A percentile compares a stretch with the other conserved stretches of the same genome.
These are phyloP conservation scores for Phenganax stokvisi DNA, from an alignment of 92 coral and sea anemone genomes.

Conservation along the genomic window DNA sequence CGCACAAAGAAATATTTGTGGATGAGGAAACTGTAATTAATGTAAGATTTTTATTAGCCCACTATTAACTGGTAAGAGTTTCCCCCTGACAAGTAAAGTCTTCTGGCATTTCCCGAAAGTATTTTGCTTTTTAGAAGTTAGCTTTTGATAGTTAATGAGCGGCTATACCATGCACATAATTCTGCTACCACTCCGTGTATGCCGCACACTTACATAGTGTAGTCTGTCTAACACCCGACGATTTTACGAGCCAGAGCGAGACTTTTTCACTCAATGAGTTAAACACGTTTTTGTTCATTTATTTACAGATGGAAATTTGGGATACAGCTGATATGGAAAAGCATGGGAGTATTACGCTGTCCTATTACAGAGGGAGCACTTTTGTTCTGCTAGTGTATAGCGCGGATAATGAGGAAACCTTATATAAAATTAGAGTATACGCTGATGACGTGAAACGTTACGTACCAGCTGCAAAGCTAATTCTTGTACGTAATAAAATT, in stretches of 20 bases:
- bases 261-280: background rate
- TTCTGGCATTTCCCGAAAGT: too few relatives aligned
- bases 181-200: too few relatives aligned
- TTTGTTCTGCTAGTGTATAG: conserved; percentile 76
- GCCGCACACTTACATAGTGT: background rate
- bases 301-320: conserved; percentile 58
- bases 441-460: conserved; percentile 31
- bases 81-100: background rate
- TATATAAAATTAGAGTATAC: conserved; percentile 21
- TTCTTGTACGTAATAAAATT: conserved; percentile 68
- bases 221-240: background rate
- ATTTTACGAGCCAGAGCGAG: background rate
- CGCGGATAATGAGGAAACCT: conserved; percentile 41
- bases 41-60: conserved; percentile 12
- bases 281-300: background rate
- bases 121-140: too few relatives aligned
- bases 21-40: conserved; percentile 15
- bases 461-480: conserved; percentile 54
- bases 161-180: too few relatives aligned
- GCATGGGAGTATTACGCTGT: conserved; percentile 56
- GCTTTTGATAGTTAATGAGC: too few relatives aligned
- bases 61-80: conserved; percentile 23
- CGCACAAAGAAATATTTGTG: conserved; percentile 5
- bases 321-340: conserved; percentile 73
- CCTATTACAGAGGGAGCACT: conserved; percentile 59